Evolutionary conservation across 2,888 invertebrate species (phyloP), one percentile per base, ranked within the genome.

Genomic region (Campoplex nolae): DNA sequence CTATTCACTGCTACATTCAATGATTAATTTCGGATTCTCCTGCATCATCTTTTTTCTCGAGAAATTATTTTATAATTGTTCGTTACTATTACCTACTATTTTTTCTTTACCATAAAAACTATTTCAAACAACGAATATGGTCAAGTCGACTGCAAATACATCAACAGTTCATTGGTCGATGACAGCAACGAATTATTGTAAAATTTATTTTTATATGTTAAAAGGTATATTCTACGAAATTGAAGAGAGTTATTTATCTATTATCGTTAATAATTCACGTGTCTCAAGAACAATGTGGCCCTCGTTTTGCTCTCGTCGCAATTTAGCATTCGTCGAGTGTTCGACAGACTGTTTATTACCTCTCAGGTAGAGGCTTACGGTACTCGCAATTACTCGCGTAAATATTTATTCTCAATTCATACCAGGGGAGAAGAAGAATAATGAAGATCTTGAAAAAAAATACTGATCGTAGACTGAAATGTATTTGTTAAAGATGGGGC

Each of bases 371-470:
- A 62, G 18, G 18, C 13, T 45, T 62, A 74, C 84, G 82, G 85
- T 71, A 79, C 79, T 75, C n/a, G 79, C 85, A 87, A 87, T 87
- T 83, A 87, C 83, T 75, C 85, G 83, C n/a, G 83, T 80, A 85
- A 85, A 87, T 87, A 85, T 87, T 56, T 75, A 76, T 76, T 70
- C 62, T 70, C 62, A 18, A 54, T 54, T n/a, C 11, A 16, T 11
- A 48, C 8, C 35, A 67, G 23, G n/a, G 23, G 35, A 1, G n/a
- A 51, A 35, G 7, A 35, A 35, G 32, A 42, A 28, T 16, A 56
- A 62, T 56, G 8, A 73, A 65, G 51, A 74, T 65, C 32, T 62
- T 62, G 23, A 23, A 23, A 9, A 16, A 16, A 62, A 62, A 32
- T 32, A 32, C 62, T 7, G 62, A 32, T 62, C 62, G 62, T 32